phyloP scores from a whole-genome alignment of 2,113 vertebrate genomes.

The Apodemus sylvaticus region DNA sequence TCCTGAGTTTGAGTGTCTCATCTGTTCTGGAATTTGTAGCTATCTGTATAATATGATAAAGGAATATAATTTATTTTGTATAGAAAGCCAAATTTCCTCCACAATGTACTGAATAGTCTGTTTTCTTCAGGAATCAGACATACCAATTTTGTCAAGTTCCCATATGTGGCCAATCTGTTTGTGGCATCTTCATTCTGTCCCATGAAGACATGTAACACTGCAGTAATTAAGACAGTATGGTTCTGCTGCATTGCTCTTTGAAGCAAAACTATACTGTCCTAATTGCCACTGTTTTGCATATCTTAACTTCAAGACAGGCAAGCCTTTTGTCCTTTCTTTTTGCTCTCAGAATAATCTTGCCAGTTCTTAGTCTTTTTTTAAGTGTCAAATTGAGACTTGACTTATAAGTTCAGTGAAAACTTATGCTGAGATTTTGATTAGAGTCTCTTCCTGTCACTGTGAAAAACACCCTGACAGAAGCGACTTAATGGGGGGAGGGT shows the following conservation, averaged over 20 bases:
- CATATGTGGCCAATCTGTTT: conserved; percentile 3
- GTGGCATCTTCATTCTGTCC: conserved; percentile 42
- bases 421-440: conserved; percentile 40
- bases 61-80: conserved; percentile 18
- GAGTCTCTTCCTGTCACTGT: background rate
- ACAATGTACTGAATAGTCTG: conserved; percentile 2
- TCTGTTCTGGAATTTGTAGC: conserved; percentile 16
- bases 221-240: background rate
- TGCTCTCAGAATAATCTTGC: conserved; percentile 1
- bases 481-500: background rate
- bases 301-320: conserved; percentile 11
- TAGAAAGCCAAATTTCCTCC: background rate
- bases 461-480: background rate
- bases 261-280: conserved; percentile 22
- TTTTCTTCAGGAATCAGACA: conserved; percentile 42
- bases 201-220: background rate
- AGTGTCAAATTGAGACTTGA: conserved; percentile 27
- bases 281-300: conserved; percentile 34
- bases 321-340: background rate
- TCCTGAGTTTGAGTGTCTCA: conserved; percentile 3
- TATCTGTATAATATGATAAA: conserved; percentile 35
- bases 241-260: background rate
- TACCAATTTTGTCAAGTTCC: conserved; percentile 15
- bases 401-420: conserved; percentile 13
- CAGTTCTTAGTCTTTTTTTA: background rate